Evolutionary conservation across 2,888 invertebrate species (phyloP).

Genomic region (Xanthia togata): DNA sequence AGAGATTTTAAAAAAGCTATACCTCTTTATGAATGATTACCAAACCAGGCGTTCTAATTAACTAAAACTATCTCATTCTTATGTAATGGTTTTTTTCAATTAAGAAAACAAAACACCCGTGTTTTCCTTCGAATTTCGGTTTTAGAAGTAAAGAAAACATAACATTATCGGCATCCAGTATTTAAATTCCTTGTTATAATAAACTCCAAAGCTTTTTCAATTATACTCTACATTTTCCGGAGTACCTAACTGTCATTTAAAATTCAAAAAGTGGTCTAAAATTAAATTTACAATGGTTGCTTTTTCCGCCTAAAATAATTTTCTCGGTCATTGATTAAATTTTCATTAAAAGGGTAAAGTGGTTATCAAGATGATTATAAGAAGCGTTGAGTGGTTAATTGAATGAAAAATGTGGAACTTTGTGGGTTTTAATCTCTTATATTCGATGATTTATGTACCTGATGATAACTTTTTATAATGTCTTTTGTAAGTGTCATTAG

Average conservation of each 20-base stretch:
- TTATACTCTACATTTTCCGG: not conserved
- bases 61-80: not conserved
- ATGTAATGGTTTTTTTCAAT: not conserved
- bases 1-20: not conserved
- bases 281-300: constrained; percentile 30
- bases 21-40: not conserved
- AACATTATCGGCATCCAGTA: not conserved
- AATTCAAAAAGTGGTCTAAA: not conserved
- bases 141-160: not conserved
- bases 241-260: not conserved
- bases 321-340: constrained; percentile 62
- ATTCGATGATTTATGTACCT: constrained; percentile 47
- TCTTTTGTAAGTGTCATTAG: constrained; percentile 15
- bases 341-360: constrained; percentile 68
- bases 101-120: not conserved
- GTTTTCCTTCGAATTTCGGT: not conserved
- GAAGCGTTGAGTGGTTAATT: constrained; percentile 64
- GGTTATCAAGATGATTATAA: constrained; percentile 63
- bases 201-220: not conserved
- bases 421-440: constrained; percentile 44
- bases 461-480: constrained; percentile 14
- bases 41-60: not conserved
- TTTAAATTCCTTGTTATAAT: not conserved
- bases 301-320: constrained; percentile 49
- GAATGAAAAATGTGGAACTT: constrained; percentile 66